Conservation (phyloP, 35 echinoderm and acorn worm species). For the Patiria miniata region DNA sequence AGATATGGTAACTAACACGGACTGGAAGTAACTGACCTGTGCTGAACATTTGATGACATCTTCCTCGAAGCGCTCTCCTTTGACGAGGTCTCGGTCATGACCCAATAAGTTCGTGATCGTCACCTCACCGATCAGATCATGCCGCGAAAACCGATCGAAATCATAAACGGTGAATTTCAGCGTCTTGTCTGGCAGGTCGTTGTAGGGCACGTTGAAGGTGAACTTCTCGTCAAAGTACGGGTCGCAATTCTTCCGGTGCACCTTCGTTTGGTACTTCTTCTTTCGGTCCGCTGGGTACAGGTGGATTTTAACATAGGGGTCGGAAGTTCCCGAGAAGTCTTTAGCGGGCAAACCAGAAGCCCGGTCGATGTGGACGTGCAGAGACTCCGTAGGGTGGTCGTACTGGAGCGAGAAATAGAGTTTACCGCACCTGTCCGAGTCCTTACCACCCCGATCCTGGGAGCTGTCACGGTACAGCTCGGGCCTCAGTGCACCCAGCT, state of each 20-base stretch:
- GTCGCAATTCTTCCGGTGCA: constrained; percentile 89
- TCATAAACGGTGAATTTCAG: constrained; percentile 95
- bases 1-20: not conserved
- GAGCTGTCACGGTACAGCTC: constrained; percentile 76
- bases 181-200: constrained; percentile 75
- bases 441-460: constrained; percentile 61
- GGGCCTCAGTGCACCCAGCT: constrained; percentile 65
- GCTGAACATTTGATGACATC: constrained; percentile 75
- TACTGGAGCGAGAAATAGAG: constrained; percentile 83
- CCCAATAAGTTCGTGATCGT: constrained; percentile 73
- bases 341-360: constrained; percentile 86
- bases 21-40: constrained; percentile 54
- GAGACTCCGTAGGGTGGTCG: constrained; percentile 83
- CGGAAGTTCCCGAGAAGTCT: constrained; percentile 95
- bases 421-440: constrained; percentile 73
- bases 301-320: constrained; percentile 97
- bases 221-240: constrained; percentile 92
- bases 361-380: constrained; percentile 79
- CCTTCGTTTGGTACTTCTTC: constrained; percentile 96
- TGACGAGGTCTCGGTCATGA: constrained; percentile 67
- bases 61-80: constrained; percentile 68
- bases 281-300: constrained; percentile 82
- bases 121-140: constrained; percentile 93
- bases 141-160: constrained; percentile 93
- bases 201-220: constrained; percentile 82